Evolutionary conservation across 2,888 invertebrate species (phyloP).

Genomic region (Nasonovia ribisnigri): DNA sequence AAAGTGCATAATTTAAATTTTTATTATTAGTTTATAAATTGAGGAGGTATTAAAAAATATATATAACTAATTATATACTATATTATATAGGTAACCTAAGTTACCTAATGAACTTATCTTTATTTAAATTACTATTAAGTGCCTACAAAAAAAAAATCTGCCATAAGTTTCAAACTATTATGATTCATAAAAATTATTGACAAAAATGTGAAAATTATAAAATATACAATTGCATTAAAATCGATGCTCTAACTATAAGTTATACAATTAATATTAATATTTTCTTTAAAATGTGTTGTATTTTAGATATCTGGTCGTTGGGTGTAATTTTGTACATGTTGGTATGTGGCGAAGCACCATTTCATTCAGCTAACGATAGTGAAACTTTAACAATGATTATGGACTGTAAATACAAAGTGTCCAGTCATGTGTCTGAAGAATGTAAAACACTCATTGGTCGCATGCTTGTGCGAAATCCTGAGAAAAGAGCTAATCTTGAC

Average conservation of each 20-base stretch:
- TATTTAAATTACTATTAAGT: too few species aligned
- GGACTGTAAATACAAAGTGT: slow-evolving; percentile 98
- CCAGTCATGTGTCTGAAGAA: slow-evolving; percentile 85
- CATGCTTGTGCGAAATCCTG: slow-evolving; percentile 95
- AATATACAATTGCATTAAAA: too few species aligned
- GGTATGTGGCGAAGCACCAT: slow-evolving; percentile 96
- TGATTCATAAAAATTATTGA: too few species aligned
- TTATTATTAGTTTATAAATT: too few species aligned
- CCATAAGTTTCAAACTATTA: too few species aligned
- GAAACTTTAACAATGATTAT: slow-evolving; percentile 99
- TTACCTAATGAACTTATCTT: too few species aligned
- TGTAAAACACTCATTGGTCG: slow-evolving; percentile 90
- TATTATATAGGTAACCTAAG: too few species aligned
- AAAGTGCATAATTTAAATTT: too few species aligned
- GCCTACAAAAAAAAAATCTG: too few species aligned
- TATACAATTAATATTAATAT: neutral
- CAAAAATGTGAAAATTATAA: too few species aligned
- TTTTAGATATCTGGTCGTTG: slow-evolving; percentile 95
- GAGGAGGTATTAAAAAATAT: too few species aligned
- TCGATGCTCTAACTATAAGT: neutral
- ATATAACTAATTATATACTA: too few species aligned
- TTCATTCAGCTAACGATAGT: slow-evolving; percentile 99
- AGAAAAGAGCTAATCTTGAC: slow-evolving; percentile 86
- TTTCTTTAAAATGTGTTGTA: slow-evolving; percentile 68
- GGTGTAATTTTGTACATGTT: slow-evolving; percentile 99